Conservation (phyloP, 2,797 vertebrate genomes). For the Clarias fuscus region DNA sequence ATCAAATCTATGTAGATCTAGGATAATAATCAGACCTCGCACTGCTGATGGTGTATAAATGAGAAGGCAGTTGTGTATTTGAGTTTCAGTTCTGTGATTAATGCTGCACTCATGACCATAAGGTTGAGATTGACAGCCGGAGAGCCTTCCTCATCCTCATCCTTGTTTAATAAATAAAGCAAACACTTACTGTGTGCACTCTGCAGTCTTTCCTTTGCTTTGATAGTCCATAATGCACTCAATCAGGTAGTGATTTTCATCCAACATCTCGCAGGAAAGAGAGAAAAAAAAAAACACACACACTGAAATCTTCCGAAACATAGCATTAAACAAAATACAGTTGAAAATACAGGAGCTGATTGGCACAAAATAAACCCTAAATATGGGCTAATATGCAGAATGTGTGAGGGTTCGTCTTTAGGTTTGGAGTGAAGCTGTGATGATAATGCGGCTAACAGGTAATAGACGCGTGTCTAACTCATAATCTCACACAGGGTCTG, state of each 20-base stretch:
- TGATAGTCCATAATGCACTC: conserved; percentile 98
- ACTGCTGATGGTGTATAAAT: neutral
- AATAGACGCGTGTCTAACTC: neutral
- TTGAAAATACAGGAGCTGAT: neutral
- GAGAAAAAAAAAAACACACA: conserved; percentile 44
- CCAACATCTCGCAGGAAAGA: conserved; percentile 83
- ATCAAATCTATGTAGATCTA: neutral
- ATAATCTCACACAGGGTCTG: neutral
- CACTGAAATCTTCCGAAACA: neutral
- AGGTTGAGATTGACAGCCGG: neutral
- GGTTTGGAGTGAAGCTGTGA: neutral
- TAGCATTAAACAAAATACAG: neutral
- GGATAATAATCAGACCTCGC: neutral
- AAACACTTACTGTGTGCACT: conserved; percentile 92
- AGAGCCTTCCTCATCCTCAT: neutral
- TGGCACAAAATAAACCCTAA: neutral
- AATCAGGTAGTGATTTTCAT: conserved; percentile 97
- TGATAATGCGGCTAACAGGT: neutral
- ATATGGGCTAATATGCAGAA: neutral
- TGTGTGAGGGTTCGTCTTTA: neutral
- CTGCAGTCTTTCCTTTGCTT: conserved; percentile 94
- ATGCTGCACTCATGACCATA: neutral
- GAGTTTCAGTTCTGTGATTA: neutral
- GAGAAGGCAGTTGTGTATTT: neutral
- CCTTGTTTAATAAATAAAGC: neutral